These are phyloP conservation scores for Carapus acus DNA, from an alignment of 2,797 vertebrate species.

Conservation along the genomic window DNA sequence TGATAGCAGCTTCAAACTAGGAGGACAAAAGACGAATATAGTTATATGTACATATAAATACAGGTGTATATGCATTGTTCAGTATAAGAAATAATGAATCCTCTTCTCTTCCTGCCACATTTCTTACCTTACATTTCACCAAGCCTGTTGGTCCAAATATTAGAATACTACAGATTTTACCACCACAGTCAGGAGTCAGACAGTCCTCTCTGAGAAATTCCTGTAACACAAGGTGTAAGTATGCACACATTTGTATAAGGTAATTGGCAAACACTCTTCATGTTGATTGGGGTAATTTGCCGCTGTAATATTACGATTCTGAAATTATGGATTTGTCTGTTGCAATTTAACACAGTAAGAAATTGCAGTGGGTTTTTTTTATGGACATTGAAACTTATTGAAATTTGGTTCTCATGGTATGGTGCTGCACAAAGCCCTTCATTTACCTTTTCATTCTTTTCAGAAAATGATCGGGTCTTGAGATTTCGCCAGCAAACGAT, in stretches of 20 bases:
- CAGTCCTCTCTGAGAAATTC: slow-evolving; percentile 84
- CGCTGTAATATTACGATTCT: too few relatives aligned
- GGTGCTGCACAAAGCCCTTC: neutral
- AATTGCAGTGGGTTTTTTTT: too few relatives aligned
- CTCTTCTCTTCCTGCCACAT: neutral
- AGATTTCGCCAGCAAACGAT: slow-evolving; percentile 89
- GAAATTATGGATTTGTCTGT: too few relatives aligned
- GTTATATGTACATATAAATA: too few relatives aligned
- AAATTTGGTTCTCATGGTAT: too few relatives aligned
- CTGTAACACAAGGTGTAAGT: slow-evolving; percentile 55
- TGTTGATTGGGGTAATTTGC: too few relatives aligned
- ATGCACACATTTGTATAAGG: too few relatives aligned
- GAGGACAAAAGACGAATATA: slow-evolving; percentile 32
- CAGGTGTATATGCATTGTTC: too few relatives aligned
- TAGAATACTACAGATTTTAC: slow-evolving; percentile 81
- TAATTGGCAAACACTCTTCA: too few relatives aligned
- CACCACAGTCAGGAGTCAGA: slow-evolving; percentile 88
- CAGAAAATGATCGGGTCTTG: slow-evolving; percentile 73
- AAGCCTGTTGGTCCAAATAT: slow-evolving; percentile 80
- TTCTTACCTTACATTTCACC: slow-evolving; percentile 85
- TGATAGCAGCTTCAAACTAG: slow-evolving; percentile 83
- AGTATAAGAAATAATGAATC: too few relatives aligned
- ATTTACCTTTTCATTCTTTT: slow-evolving; percentile 91
- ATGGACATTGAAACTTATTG: too few relatives aligned
- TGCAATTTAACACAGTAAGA: too few relatives aligned